Evolutionary conservation across 2,888 invertebrate species (phyloP), one percentile per base, ranked within the genome.

Genomic region (Mythimna albipuncta): DNA sequence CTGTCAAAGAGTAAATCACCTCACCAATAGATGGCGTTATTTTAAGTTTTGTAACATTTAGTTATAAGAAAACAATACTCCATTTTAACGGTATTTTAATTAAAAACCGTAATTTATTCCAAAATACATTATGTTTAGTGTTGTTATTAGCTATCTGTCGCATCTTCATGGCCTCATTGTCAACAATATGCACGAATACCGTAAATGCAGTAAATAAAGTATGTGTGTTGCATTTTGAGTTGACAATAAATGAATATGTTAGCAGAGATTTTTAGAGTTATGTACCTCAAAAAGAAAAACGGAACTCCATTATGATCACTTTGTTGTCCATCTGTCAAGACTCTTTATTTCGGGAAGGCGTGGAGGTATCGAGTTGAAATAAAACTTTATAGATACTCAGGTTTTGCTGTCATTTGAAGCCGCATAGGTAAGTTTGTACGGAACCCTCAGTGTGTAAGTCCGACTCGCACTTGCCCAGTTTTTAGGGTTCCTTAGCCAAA

Each of bases 1-100:
- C 26, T 13, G 35, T 1, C 9, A 58, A 58, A 64, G 59, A 47
- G 70, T 54, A 68, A 19, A 16, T 5, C 19, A 59, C 0, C 1
- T 38, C 4, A 6, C 13, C 32, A 61, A 74, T 59, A 81, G 83
- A 83, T 83, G 70, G 64, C 83, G 26, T 1, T 71, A 9, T 74
- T 41, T 4, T 5, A 54, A 65, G 6, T 52, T 54, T 61, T n/a
- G 38, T 44, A 41, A 19, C 13, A 32, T 16, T 64, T 35, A 21
- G 55, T 26, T 41, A 58, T 10, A 16, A 6, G 16, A 35, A 38
- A 54, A 26, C 61, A 55, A 32, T 13, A 5, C 9, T 7, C 13
- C 13, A 62, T 79, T 72, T 32, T 70, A 77, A 73, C 78, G 66
- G 69, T 73, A 58, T 0, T 19, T 44, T 11, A 62, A 64, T 55